A percentile compares a stretch with the other conserved stretches of the same genome.
Evolutionary conservation across 35 echinoderm and acorn worm genomes (phyloP).

Genomic region (Amphiura filiformis): DNA sequence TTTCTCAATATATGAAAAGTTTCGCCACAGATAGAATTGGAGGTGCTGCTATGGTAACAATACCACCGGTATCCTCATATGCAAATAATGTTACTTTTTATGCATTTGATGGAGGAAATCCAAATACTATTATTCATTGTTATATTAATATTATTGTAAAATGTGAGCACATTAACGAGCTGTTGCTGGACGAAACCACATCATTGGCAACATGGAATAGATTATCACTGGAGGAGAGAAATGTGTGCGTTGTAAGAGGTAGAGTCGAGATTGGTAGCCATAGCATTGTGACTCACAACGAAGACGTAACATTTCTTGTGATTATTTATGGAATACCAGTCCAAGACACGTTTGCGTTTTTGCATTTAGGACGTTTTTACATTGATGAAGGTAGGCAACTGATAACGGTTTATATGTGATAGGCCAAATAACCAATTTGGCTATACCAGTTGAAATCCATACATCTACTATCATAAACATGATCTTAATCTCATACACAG

Average conservation of each 20-base stretch:
- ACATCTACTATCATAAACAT: no score
- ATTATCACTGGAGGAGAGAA: not conserved
- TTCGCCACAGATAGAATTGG: not conserved
- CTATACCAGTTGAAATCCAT: no score
- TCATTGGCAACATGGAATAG: not conserved
- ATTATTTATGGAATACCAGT: not conserved
- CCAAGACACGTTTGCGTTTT: no score
- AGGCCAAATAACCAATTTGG: no score
- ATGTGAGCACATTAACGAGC: not conserved
- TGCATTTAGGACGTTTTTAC: no score
- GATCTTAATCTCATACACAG: no score
- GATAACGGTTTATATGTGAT: no score
- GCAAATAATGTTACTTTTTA: not conserved
- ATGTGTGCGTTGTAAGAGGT: not conserved
- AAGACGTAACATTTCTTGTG: not conserved
- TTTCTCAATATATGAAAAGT: not conserved
- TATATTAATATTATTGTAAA: not conserved
- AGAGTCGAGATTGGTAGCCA: not conserved
- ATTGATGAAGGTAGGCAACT: no score
- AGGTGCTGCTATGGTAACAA: not conserved
- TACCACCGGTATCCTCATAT: not conserved
- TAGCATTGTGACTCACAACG: not conserved
- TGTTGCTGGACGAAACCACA: not conserved
- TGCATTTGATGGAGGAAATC: not conserved
- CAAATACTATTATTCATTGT: not conserved